phyloP scores from a whole-genome alignment of 2,113 vertebrate genomes.

The Grammomys dolichurus region DNA sequence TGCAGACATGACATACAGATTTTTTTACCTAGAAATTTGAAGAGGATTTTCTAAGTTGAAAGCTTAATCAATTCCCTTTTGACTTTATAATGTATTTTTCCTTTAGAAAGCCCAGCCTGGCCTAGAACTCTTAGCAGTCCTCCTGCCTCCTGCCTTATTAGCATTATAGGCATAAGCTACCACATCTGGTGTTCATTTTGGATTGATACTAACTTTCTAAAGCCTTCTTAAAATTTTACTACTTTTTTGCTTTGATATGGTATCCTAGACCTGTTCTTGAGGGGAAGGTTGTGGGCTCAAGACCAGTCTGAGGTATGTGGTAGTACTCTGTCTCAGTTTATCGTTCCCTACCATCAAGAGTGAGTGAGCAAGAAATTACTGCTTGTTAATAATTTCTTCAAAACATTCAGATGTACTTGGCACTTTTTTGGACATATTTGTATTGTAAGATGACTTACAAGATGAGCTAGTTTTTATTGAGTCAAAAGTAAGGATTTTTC shows the following conservation, averaged over 20 bases:
- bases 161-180: neutral
- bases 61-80: constrained; percentile 31
- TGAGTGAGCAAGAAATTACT: neutral
- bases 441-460: constrained; percentile 27
- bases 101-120: neutral
- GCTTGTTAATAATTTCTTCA: neutral
- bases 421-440: constrained; percentile 29
- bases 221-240: constrained; percentile 54
- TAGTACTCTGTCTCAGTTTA: neutral
- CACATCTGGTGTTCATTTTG: neutral
- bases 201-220: constrained; percentile 48
- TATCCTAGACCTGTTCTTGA: neutral
- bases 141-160: neutral
- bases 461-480: constrained; percentile 57
- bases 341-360: neutral
- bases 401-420: neutral
- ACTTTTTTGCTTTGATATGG: neutral
- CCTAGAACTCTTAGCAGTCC: neutral
- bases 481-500: constrained; percentile 43
- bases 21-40: constrained; percentile 64
- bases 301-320: neutral
- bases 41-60: constrained; percentile 57
- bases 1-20: constrained; percentile 50
- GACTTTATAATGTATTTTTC: constrained; percentile 12
- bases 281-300: neutral